Base-by-base conservation (phyloP, 1,140 invertebrate genomes). In the Pseudobourletiella spinata region DNA sequence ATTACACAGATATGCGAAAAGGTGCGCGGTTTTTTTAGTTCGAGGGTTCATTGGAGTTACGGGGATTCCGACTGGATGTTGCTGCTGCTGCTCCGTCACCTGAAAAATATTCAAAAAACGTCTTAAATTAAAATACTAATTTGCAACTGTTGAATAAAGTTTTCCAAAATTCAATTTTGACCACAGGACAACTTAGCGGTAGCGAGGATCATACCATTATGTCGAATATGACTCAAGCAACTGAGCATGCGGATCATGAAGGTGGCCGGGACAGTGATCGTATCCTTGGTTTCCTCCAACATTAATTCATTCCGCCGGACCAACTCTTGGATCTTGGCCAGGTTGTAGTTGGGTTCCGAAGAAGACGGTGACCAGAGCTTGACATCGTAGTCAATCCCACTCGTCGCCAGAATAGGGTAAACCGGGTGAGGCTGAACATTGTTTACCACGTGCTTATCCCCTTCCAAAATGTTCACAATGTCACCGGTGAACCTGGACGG, bases 371-470 rank as follows among this genome's bases (percentile, higher is more conserved):
- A 80, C 88, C 89, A 93, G 0, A 94, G 73, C 75, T 94, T 94
- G 8, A 93, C 81, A 72, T 93, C 87, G 74, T 93, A 89, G 73
- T 94, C 91, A 61, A 94, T 92, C 8, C 91, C 91, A 63, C 89
- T 91, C 6, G 89, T 87, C 0, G 89, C 89, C 3, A 94, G 72
- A 66, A 91, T 81, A 57, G 89, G 88, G 59, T 89, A 75, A 63
- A 77, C 83, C 0, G 89, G 89, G 77, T 94, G 90, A 0, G 91
- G 90, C 71, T 90, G 88, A 0, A 91, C 72, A 74, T 55, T 35
- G 75, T 92, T 92, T 26, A 92, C 89, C 0, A 93, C 89, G 72
- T 89, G 88, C 52, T 84, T 81, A 76, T 94, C 90, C 3, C 86
- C 91, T 72, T 90, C 83, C 28, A 92, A 73, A 0, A 90, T 74